Evolutionary conservation across 2,888 invertebrate species (phyloP).

Genomic region (Argyresthia goedartella): DNA sequence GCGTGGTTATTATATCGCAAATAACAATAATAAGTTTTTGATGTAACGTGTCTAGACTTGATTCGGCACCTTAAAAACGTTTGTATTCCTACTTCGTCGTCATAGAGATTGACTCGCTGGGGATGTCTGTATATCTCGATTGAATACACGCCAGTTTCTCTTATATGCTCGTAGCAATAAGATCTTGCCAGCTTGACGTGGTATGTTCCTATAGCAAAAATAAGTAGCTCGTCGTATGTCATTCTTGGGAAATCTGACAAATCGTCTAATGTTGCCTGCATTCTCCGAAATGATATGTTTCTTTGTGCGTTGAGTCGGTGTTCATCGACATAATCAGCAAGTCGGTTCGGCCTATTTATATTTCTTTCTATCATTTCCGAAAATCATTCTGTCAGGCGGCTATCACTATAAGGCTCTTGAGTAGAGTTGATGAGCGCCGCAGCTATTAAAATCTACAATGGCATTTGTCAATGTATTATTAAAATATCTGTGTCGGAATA

Average conservation of each 20-base stretch:
- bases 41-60: too few relatives aligned
- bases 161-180: neutral
- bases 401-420: slow-evolving; percentile 1
- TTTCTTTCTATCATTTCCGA: neutral
- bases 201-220: neutral
- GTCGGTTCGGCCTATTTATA: neutral
- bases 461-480: neutral
- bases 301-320: neutral
- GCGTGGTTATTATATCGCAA: too few relatives aligned
- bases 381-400: neutral
- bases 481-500: slow-evolving; percentile 5
- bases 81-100: too few relatives aligned
- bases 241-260: slow-evolving; percentile 2
- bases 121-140: too few relatives aligned
- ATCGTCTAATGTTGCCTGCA: neutral
- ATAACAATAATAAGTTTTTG: too few relatives aligned
- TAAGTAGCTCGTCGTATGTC: neutral
- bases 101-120: too few relatives aligned
- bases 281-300: neutral
- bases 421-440: slow-evolving; percentile 6
- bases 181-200: neutral
- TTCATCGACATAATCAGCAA: neutral
- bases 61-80: too few relatives aligned
- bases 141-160: too few relatives aligned
- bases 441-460: slow-evolving; percentile 8